These are phyloP conservation scores for Lomographa bimaculata DNA, from an alignment of 2,888 invertebrate genomes.

Conservation along the genomic window DNA sequence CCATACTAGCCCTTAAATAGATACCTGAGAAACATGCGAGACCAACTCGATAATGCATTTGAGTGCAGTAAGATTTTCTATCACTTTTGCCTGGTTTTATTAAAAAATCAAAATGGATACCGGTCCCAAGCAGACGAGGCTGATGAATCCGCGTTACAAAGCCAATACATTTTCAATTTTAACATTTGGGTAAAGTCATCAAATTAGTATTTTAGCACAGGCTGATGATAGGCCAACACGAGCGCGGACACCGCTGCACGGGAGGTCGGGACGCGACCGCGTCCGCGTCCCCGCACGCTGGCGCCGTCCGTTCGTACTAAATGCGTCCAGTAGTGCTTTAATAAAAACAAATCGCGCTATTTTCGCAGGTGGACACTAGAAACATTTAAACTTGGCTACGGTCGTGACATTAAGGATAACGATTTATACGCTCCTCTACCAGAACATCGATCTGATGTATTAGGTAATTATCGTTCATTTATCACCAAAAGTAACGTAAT, in stretches of 20 bases:
- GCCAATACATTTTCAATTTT: slow-evolving; percentile 79
- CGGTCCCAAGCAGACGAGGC: slow-evolving; percentile 64
- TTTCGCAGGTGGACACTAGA: slow-evolving; percentile 86
- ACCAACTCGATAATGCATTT: slow-evolving; percentile 17
- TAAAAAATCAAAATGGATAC: slow-evolving; percentile 60
- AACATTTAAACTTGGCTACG: slow-evolving; percentile 87
- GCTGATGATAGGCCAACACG: no score
- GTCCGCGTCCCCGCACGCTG: no score
- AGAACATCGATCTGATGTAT: slow-evolving; percentile 86
- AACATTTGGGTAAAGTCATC: slow-evolving; percentile 75
- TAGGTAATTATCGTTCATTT: slow-evolving; percentile 63
- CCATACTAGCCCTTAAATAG: no score
- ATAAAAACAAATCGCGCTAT: not conserved
- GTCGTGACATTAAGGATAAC: slow-evolving; percentile 85
- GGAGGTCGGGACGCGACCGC: no score
- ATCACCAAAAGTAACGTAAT: no score
- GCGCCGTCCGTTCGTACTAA: not conserved
- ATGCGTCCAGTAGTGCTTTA: not conserved
- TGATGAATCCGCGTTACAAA: slow-evolving; percentile 75
- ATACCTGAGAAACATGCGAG: no score
- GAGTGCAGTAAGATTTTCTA: not conserved
- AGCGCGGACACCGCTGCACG: no score
- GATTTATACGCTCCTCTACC: slow-evolving; percentile 87
- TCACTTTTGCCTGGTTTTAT: not conserved
- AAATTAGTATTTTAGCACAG: no score